phyloP scores from a whole-genome alignment of 1,140 invertebrate genomes.

The Oreohelix idahoensis region DNA sequence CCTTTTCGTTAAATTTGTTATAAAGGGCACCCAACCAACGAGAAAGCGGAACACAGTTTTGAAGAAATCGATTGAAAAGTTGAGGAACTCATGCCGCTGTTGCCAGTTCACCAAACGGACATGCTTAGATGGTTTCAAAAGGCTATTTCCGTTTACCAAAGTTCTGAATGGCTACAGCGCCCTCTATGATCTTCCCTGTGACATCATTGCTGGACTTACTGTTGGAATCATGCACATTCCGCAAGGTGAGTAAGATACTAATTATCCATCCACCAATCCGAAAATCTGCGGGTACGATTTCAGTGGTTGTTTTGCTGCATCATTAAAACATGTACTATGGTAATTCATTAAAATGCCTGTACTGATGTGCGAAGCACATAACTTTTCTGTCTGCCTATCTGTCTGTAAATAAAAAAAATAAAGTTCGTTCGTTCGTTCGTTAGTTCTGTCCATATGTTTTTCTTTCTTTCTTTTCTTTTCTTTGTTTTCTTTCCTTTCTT shows the following conservation, averaged over 20 bases:
- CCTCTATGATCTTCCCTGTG: constrained; percentile 67
- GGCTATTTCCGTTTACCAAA: constrained; percentile 68
- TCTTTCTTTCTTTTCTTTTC: too few species aligned
- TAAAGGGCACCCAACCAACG: background rate
- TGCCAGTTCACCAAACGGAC: constrained; percentile 46
- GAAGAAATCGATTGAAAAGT: constrained; percentile 40
- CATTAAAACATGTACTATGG: too few species aligned
- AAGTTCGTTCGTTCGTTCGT: too few species aligned
- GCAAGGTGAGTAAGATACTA: constrained; percentile 73
- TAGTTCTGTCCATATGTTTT: too few species aligned
- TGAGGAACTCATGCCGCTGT: constrained; percentile 24
- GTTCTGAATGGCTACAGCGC: constrained; percentile 72
- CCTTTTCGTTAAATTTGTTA: background rate
- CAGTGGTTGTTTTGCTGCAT: too few species aligned
- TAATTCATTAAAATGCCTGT: too few species aligned
- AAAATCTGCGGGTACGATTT: too few species aligned
- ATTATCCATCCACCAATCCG: too few species aligned
- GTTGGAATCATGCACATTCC: constrained; percentile 76
- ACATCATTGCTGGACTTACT: constrained; percentile 75
- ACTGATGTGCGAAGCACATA: too few species aligned
- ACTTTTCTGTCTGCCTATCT: too few species aligned
- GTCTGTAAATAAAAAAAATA: too few species aligned
- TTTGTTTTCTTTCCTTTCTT: too few species aligned
- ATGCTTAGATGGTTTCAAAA: constrained; percentile 40
- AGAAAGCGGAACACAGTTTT: constrained; percentile 39